Conservation (phyloP, 2,113 vertebrate genomes). For the Engraulis encrasicolus region DNA sequence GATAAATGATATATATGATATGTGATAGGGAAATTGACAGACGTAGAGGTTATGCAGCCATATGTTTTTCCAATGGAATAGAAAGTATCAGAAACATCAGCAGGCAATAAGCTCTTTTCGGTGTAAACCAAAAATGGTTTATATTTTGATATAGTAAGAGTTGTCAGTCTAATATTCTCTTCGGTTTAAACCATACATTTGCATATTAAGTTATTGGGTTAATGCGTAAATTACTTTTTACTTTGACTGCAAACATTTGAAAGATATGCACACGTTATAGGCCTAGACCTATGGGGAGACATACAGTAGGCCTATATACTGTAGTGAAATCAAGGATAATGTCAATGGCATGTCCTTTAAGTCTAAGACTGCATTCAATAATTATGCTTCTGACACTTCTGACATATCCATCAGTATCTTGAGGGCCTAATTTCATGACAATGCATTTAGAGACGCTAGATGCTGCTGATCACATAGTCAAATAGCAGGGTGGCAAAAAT, state of each 20-base stretch:
- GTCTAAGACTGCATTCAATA: background rate
- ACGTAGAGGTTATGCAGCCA: background rate
- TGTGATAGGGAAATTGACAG: background rate
- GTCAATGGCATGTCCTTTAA: background rate
- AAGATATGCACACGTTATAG: background rate
- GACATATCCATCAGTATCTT: background rate
- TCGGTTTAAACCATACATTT: background rate
- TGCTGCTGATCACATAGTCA: too few species aligned
- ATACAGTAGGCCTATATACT: background rate
- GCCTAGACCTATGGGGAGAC: too few species aligned
- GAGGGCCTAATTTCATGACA: background rate
- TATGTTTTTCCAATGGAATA: background rate
- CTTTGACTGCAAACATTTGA: background rate
- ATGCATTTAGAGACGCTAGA: too few species aligned
- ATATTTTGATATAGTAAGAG: background rate
- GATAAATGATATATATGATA: background rate
- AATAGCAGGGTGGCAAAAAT: background rate
- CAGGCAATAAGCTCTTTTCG: too few species aligned
- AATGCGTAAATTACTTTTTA: background rate
- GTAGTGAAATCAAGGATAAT: background rate
- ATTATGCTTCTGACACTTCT: background rate
- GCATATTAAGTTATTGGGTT: too few species aligned
- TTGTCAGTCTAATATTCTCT: background rate
- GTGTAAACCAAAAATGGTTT: too few species aligned
- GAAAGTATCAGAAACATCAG: background rate